These are phyloP conservation scores for Engystomops pustulosus DNA, from an alignment of 2,113 vertebrate species.

Conservation along the genomic window DNA sequence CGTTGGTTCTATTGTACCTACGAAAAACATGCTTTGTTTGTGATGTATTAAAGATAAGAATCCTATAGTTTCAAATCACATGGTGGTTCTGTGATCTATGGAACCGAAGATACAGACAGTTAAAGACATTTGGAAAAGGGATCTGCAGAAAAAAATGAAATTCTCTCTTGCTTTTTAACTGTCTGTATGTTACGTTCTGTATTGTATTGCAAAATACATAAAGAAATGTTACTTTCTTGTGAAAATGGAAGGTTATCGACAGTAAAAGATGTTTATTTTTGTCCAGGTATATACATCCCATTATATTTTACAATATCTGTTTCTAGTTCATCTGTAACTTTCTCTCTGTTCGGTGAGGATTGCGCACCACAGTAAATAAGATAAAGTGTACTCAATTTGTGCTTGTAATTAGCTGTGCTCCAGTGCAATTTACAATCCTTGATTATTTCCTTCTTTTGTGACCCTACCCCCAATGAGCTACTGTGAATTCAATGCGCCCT, in stretches of 20 bases:
- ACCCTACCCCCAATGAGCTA: conserved; percentile 40
- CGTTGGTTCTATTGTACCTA: no score
- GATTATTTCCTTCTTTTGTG: conserved; percentile 51
- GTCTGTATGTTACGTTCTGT: no score
- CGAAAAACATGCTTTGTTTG: no score
- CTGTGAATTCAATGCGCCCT: conserved; percentile 36
- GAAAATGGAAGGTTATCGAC: not conserved
- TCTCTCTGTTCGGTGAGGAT: not conserved
- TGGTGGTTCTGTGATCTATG: no score
- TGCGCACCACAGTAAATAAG: conserved; percentile 37
- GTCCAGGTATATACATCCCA: not conserved
- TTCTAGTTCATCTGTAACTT: conserved; percentile 7
- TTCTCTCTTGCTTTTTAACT: no score
- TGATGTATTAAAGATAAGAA: no score
- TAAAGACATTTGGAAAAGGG: no score
- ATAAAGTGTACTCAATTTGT: conserved; percentile 44
- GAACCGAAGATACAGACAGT: no score
- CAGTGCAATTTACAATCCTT: conserved; percentile 46
- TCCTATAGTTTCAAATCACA: no score
- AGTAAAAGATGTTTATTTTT: not conserved
- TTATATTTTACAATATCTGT: not conserved
- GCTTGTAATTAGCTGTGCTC: conserved; percentile 43
- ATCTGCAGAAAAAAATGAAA: no score
- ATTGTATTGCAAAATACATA: not conserved
- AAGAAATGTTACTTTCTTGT: not conserved